These are phyloP conservation scores for Brachionus sp. DNA, from an alignment of 1,140 invertebrate species.

Conservation along the genomic window DNA sequence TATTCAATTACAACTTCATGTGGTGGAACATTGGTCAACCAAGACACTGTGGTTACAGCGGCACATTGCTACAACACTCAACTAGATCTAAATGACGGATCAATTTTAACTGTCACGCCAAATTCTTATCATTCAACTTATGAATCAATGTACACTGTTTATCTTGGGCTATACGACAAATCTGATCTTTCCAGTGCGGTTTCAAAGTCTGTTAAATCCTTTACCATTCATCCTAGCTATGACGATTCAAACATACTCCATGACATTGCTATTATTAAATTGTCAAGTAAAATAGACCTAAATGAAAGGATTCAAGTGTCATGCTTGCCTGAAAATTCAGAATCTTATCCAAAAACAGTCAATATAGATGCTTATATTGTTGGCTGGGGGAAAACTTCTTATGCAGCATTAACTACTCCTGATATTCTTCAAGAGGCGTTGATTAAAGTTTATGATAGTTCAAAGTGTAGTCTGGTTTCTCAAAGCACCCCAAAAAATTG, in stretches of 20 bases:
- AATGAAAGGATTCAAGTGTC: conserved; percentile 7
- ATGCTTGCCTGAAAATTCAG: neutral
- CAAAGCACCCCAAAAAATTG: neutral
- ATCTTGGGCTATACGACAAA: conserved; percentile 24
- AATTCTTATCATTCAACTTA: conserved; percentile 13
- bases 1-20: conserved; percentile 58
- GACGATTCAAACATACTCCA: neutral
- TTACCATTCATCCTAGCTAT: neutral
- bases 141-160: conserved; percentile 38
- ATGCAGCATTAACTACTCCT: neutral
- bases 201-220: neutral
- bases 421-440: neutral
- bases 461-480: neutral
- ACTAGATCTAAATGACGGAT: neutral
- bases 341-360: neutral
- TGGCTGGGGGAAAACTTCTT: conserved; percentile 2
- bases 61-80: conserved; percentile 65
- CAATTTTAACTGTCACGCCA: neutral
- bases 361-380: neutral
- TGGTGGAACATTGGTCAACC: conserved; percentile 71
- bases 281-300: neutral
- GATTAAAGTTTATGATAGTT: conserved; percentile 11
- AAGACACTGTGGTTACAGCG: conserved; percentile 70
- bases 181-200: neutral
- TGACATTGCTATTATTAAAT: conserved; percentile 31